phyloP scores from a whole-genome alignment of 2,888 invertebrate genomes.

The Euproctis similis region DNA sequence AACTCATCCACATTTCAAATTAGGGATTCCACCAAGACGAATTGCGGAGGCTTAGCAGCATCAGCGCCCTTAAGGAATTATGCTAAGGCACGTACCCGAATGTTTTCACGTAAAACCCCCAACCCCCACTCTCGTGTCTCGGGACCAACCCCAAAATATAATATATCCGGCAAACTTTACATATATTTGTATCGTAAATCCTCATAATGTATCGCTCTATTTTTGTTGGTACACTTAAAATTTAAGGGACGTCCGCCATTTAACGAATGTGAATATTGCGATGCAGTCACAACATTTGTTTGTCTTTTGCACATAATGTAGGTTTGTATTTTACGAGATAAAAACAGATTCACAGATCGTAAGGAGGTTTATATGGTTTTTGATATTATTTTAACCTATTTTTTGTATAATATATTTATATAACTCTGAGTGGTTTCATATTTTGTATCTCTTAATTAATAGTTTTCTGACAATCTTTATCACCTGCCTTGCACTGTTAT shows the following conservation, averaged over 20 bases:
- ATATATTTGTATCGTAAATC: slow-evolving; percentile 77
- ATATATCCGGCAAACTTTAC: slow-evolving; percentile 75
- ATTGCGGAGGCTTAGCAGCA: slow-evolving; percentile 66
- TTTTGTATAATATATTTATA: too few species aligned
- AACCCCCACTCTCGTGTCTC: too few species aligned
- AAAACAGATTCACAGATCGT: slow-evolving; percentile 17
- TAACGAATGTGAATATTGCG: slow-evolving; percentile 68
- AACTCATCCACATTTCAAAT: slow-evolving; percentile 72
- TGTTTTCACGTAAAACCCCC: slow-evolving; percentile 71
- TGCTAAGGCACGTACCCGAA: slow-evolving; percentile 71
- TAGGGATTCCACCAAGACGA: slow-evolving; percentile 74
- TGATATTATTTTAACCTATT: too few species aligned
- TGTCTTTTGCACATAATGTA: slow-evolving; percentile 30
- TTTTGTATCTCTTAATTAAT: too few species aligned
- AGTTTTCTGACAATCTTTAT: too few species aligned
- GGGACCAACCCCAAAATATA: slow-evolving; percentile 71
- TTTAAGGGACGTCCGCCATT: slow-evolving; percentile 65
- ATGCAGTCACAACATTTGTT: slow-evolving; percentile 56
- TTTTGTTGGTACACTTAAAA: slow-evolving; percentile 69
- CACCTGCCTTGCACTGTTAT: too few species aligned
- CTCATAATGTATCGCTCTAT: slow-evolving; percentile 73
- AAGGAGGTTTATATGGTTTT: not conserved
- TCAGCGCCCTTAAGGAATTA: slow-evolving; percentile 68
- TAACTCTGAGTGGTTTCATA: too few species aligned
- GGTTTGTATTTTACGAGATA: slow-evolving; percentile 21